phyloP scores from a whole-genome alignment of 2,888 invertebrate species.

The Synergus japonicus region DNA sequence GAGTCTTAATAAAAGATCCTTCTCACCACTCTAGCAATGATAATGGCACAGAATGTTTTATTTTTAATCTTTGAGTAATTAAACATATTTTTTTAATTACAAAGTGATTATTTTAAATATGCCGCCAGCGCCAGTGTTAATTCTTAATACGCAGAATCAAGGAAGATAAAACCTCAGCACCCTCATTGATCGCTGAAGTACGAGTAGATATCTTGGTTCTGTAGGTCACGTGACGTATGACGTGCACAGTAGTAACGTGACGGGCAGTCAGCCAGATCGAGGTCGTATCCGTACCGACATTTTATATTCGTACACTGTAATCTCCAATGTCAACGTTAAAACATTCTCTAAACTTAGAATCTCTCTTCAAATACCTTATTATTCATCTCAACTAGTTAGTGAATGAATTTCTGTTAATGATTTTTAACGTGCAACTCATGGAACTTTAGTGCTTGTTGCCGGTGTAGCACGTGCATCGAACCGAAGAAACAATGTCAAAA shows the following conservation, averaged over 20 bases:
- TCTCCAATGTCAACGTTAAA: not conserved
- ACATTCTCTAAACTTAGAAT: not conserved
- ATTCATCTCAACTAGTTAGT: not conserved
- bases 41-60: too few relatives aligned
- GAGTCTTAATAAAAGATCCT: too few relatives aligned
- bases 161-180: not conserved
- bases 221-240: slow-evolving; percentile 32
- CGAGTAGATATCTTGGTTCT: not conserved
- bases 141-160: slow-evolving; percentile 18
- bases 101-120: not conserved
- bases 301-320: not conserved
- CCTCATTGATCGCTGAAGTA: not conserved
- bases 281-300: slow-evolving; percentile 5
- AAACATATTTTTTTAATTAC: too few relatives aligned
- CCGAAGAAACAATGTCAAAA: slow-evolving; percentile 35
- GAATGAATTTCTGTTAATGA: not conserved
- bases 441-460: not conserved
- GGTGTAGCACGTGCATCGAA: slow-evolving; percentile 24
- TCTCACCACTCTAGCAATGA: too few relatives aligned
- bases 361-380: not conserved
- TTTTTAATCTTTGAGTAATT: too few relatives aligned
- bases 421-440: not conserved
- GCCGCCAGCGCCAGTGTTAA: slow-evolving; percentile 9
- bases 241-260: slow-evolving; percentile 21
- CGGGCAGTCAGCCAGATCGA: slow-evolving; percentile 17